Evolutionary conservation across 1,140 invertebrate genomes (phyloP), one percentile per base, ranked within the genome.

Genomic region (Thrips palmi): DNA sequence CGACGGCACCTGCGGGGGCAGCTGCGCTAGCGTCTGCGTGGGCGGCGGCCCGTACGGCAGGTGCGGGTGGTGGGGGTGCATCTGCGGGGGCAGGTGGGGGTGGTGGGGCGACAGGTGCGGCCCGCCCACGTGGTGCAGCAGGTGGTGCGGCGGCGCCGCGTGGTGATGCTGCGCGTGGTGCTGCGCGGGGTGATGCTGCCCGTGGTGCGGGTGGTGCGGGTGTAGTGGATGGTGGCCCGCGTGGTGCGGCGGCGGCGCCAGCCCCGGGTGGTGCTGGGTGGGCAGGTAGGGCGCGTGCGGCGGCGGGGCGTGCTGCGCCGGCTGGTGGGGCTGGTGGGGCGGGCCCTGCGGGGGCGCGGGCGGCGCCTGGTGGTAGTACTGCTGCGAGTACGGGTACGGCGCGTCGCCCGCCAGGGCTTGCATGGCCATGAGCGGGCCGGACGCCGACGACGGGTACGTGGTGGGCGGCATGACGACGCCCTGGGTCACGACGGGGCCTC

Each of bases 211-310:
- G 48, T 27, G 51, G 49, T 0, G 46, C 45, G 11, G 49, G 52
- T n/a, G 52, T 53, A 2, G 55, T 49, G 0, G 53, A 53, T 2
- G 49, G 43, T 38, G 15, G 51, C 50, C 29, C 51, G 55, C 3
- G 48, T 47, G n/a, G 59, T 55, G n/a, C 0, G 55, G 55, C n/a
- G 58, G 56, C 31, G 58, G 51, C 35, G n/a, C n/a, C n/a, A n/a
- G n/a, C n/a, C n/a, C n/a, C n/a, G n/a, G n/a, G n/a, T n/a, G n/a
- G n/a, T n/a, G n/a, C n/a, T n/a, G n/a, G n/a, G n/a, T n/a, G n/a
- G n/a, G n/a, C n/a, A n/a, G n/a, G n/a, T n/a, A n/a, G n/a, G n/a
- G n/a, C n/a, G n/a, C n/a, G n/a, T n/a, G n/a, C n/a, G n/a, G n/a
- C n/a, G n/a, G n/a, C n/a, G n/a, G n/a, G n/a, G n/a, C n/a, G n/a